Base-by-base conservation (phyloP, 2,888 invertebrate genomes). In the Sipunculus nudus region DNA sequence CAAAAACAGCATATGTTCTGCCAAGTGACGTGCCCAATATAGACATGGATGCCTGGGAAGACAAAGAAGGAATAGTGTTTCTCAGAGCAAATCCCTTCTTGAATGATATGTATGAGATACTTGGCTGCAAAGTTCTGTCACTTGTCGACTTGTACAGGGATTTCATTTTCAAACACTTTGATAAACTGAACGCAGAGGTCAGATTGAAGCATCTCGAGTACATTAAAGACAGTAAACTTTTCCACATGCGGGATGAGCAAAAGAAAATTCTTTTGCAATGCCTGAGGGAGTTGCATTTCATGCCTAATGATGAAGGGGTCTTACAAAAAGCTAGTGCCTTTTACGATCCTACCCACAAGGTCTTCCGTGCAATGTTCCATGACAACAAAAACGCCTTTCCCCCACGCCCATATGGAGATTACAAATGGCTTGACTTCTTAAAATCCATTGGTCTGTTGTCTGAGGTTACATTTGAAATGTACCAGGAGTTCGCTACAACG, bases 381-480 rank as follows among this genome's bases (percentile, higher is more conserved):
- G 49, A 52, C 3, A 50, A 57, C 4, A 38, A 31, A 4, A 19
- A 41, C 19, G 38, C 53, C 19, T 72, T 68, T 45, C 72, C 72
- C 13, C 71, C 71, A n/a, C 2, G 50, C 8, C 72, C 72, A 8
- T 72, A 64, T 49, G 48, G 55, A 39, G 63, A 60, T 23, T 66
- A 53, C 53, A 62, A 64, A 6, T 72, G 72, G 72, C 57, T 70
- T 39, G 60, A 67, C n/a, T 70, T 72, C 52, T 41, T 72, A 50
- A 40, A 56, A 29, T 16, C 53, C 21, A 61, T 64, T 10, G 69
- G 70, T 21, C 53, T 72, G 29, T 60, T 67, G 52, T 53, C 58
- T 23, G 62, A 59, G 10, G 61, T 70, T 23, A 57, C 53, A 23
- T 54, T 38, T 10, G 68, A 66, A 13, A 53, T 45, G 61, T 61